Conservation (phyloP, 2,113 vertebrate genomes). For the Amblyopsis rosae region DNA sequence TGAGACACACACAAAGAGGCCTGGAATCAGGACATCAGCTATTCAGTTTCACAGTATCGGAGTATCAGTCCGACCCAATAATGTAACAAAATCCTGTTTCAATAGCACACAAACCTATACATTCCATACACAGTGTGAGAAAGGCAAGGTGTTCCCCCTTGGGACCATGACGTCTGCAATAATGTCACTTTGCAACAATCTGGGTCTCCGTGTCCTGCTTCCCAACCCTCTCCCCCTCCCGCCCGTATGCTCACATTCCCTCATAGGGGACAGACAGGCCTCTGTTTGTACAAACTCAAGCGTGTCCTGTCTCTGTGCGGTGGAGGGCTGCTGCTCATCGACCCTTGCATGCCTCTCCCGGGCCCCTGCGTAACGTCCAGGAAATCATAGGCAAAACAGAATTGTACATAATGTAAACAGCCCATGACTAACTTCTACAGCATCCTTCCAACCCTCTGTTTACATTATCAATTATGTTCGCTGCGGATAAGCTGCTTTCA, state of each 20-base stretch:
- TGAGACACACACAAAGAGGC: neutral
- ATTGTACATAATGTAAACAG: constrained; percentile 77
- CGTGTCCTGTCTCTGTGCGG: constrained; percentile 54
- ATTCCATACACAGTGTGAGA: neutral
- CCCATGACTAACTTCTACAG: constrained; percentile 64
- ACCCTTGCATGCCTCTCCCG: constrained; percentile 61
- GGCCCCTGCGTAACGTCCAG: constrained; percentile 74
- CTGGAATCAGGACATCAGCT: neutral
- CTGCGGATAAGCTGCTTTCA: constrained; percentile 60
- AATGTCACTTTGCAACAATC: constrained; percentile 46
- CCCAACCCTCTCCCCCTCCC: constrained; percentile 34
- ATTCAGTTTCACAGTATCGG: constrained; percentile 44
- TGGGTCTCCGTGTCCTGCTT: constrained; percentile 32
- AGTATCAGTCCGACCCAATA: too few relatives aligned
- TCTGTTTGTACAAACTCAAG: constrained; percentile 78
- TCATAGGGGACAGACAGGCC: constrained; percentile 62
- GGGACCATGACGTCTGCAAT: constrained; percentile 36
- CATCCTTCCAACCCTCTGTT: constrained; percentile 71
- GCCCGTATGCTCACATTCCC: constrained; percentile 40
- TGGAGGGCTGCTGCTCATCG: constrained; percentile 38
- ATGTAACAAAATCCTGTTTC: neutral
- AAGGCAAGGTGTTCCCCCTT: constrained; percentile 22
- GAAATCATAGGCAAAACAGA: constrained; percentile 76
- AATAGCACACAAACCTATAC: constrained; percentile 5
- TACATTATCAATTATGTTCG: constrained; percentile 75